Evolutionary conservation across 2,888 invertebrate species (phyloP), one percentile per base, ranked within the genome.

Genomic region (Calameuta filiformis): DNA sequence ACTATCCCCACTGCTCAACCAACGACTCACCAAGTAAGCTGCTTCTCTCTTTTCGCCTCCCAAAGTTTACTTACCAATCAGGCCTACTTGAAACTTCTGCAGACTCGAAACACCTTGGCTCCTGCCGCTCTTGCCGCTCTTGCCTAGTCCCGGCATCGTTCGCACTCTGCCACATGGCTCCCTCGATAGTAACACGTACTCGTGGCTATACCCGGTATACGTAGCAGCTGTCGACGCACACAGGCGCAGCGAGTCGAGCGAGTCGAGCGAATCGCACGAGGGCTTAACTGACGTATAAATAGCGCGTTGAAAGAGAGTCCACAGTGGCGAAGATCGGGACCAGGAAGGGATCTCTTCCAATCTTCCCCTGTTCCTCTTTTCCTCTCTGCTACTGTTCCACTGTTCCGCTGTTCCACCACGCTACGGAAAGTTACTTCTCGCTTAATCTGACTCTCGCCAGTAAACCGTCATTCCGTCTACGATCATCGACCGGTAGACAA

Each of bases 211-310:
- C 31, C 31, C 31, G 31, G 56, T 56, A 23, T 9, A 23, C 33
- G 3, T 33, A 4, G 9, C 6, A 4, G 23, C 23, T 2, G 23
- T 56, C 23, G 56, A 9, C 56, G 56, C 56, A 56, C 56, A 56
- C 56, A 23, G 56, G 23, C 56, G 56, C 9, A 56, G 9, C 31
- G 71, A 31, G 69, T 1, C 31, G 23, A 69, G 69, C 30, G n/a
- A 40, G n/a, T 0, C 30, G 69, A n/a, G 4, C 33, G 33, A 34
- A 71, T 34, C 71, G 71, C 9, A 77, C 85, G 88, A 84, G 82
- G 84, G 83, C 84, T 86, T 85, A 85, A 86, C 88, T 82, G 84
- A 84, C 87, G 82, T 88, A 88, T 88, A 88, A 88, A 88, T 88
- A 88, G 88, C 88, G 85, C 85, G 83, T 85, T 84, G 85, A 84